Evolutionary conservation across 2,888 invertebrate species (phyloP).

Genomic region (Maniola hyperantus): DNA sequence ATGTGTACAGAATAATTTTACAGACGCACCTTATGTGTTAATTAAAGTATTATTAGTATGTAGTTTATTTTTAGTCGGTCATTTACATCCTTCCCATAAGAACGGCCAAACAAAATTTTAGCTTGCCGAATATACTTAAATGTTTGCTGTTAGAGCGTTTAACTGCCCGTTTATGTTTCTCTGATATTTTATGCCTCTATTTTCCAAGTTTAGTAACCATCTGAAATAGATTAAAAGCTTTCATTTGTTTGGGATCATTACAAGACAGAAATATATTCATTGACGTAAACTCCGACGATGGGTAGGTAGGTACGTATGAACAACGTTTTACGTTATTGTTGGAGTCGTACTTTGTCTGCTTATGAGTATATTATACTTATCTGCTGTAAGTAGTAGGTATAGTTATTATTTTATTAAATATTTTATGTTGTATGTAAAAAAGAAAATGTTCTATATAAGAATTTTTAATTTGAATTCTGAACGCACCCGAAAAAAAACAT

Average conservation of each 20-base stretch:
- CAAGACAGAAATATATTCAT: conserved; percentile 26
- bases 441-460: too few relatives aligned
- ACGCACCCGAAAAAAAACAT: too few relatives aligned
- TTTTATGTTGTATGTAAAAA: too few relatives aligned
- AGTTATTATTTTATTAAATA: too few relatives aligned
- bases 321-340: conserved; percentile 19
- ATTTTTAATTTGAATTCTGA: too few relatives aligned
- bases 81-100: conserved; percentile 11
- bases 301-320: neutral
- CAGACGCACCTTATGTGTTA: too few relatives aligned
- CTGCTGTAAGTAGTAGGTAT: neutral
- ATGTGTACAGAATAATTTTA: too few relatives aligned
- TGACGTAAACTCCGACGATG: conserved; percentile 26
- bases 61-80: conserved; percentile 1
- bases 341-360: neutral
- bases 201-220: conserved; percentile 25
- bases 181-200: conserved; percentile 37
- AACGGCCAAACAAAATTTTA: conserved; percentile 25
- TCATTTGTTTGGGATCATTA: conserved; percentile 27
- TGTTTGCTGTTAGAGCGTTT: conserved; percentile 26
- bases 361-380: too few relatives aligned
- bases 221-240: conserved; percentile 33
- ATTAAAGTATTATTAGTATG: neutral
- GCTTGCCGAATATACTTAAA: conserved; percentile 22
- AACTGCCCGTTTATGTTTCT: conserved; percentile 35